Conservation (phyloP, 2,888 invertebrate species). For the Agrochola macilenta region DNA sequence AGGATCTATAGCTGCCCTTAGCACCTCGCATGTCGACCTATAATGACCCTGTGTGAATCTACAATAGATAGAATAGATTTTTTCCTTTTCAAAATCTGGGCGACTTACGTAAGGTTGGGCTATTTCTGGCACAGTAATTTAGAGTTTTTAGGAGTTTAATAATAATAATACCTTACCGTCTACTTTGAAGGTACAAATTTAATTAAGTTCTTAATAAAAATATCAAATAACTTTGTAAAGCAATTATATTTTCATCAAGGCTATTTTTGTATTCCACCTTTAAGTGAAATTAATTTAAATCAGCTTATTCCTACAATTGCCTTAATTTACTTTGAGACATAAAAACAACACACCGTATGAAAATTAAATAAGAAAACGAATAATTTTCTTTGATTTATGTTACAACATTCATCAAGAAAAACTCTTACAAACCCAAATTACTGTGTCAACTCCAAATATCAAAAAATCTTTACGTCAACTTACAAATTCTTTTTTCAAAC, state of each 20-base stretch:
- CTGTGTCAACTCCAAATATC: constrained; percentile 1
- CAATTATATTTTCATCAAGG: constrained; percentile 3
- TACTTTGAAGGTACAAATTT: constrained; percentile 7
- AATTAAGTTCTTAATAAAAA: constrained; percentile 28
- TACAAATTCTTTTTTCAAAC: constrained; percentile 39
- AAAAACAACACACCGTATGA: neutral
- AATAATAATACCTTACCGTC: constrained; percentile 2
- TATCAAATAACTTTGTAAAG: constrained; percentile 20
- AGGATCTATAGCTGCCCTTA: constrained; percentile 78
- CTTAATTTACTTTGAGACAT: constrained; percentile 23
- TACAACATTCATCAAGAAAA: neutral
- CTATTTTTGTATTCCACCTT: constrained; percentile 15
- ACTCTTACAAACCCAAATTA: constrained; percentile 30
- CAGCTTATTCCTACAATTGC: neutral
- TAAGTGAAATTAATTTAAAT: neutral
- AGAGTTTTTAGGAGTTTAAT: constrained; percentile 42
- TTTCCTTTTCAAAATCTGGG: constrained; percentile 51
- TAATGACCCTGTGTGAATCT: constrained; percentile 76
- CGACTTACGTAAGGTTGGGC: constrained; percentile 48
- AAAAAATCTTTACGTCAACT: constrained; percentile 21
- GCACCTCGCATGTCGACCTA: constrained; percentile 84
- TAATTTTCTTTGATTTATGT: neutral
- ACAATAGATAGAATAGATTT: constrained; percentile 69
- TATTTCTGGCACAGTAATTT: constrained; percentile 42
- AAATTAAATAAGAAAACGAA: neutral